Evolutionary conservation across 2,797 vertebrate species (phyloP).

Genomic region (Orientallactaga sibirica): DNA sequence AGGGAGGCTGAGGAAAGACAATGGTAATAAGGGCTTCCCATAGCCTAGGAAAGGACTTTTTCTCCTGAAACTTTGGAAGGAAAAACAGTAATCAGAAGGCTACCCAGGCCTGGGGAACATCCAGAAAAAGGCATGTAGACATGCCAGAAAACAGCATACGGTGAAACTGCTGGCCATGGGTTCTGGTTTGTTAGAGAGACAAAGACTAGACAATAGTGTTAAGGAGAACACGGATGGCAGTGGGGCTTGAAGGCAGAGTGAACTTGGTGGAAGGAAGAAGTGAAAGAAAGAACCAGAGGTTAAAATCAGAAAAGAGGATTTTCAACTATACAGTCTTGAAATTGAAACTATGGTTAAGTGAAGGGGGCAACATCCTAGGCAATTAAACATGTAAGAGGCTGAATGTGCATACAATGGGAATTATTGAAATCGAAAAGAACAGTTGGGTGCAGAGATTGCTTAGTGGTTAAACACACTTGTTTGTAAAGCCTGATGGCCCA

Average conservation of each 20-base stretch:
- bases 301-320: constrained; percentile 63
- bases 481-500: too few species aligned
- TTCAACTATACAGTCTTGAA: constrained; percentile 64
- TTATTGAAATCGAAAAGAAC: constrained; percentile 67
- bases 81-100: background rate
- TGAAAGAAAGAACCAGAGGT: background rate
- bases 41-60: constrained; percentile 1
- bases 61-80: background rate
- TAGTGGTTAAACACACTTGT: too few species aligned
- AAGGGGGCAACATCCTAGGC: constrained; percentile 38
- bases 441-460: background rate
- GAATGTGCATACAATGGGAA: constrained; percentile 32
- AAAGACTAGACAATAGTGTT: background rate
- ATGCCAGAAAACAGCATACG: too few species aligned
- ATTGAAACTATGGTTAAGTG: constrained; percentile 58
- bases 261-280: constrained; percentile 30
- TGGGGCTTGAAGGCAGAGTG: background rate
- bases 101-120: background rate
- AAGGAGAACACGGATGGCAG: background rate
- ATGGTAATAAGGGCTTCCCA: background rate
- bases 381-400: constrained; percentile 53
- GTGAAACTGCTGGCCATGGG: background rate
- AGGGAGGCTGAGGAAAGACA: background rate
- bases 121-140: background rate
- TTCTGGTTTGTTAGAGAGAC: background rate